Evolutionary conservation across 2,113 vertebrate genomes (phyloP).

Genomic region (Neodon shergylaensis): DNA sequence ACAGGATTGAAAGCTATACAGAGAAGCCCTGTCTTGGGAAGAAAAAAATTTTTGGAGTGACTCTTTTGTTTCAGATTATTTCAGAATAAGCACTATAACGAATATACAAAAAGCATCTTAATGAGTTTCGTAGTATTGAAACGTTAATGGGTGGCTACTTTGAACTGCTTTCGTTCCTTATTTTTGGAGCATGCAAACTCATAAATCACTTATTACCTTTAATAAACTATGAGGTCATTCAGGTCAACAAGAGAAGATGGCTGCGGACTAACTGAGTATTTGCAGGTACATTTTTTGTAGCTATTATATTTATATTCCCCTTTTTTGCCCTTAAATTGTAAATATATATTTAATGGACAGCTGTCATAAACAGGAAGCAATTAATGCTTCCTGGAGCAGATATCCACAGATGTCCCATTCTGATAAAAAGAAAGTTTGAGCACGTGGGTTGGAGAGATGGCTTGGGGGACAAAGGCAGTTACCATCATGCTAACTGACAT

Average conservation of each 20-base stretch:
- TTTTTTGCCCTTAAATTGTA: not conserved
- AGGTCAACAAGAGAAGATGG: not conserved
- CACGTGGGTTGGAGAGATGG: not conserved
- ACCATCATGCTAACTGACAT: not conserved
- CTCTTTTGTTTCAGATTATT: not conserved
- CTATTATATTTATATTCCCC: not conserved
- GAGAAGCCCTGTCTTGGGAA: too few relatives aligned
- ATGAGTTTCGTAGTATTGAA: not conserved
- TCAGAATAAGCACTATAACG: not conserved
- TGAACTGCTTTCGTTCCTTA: not conserved
- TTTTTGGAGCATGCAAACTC: constrained; percentile 2
- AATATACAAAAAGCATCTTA: not conserved
- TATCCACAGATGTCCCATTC: not conserved
- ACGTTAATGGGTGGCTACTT: not conserved
- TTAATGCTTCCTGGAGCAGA: not conserved
- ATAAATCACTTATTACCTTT: not conserved
- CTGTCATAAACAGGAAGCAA: not conserved
- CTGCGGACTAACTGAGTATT: not conserved
- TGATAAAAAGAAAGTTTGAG: not conserved
- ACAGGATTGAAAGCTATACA: too few relatives aligned
- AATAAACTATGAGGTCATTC: constrained; percentile 14
- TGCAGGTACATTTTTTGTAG: not conserved
- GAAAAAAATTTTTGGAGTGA: not conserved
- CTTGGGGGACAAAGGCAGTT: not conserved
- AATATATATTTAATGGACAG: not conserved